Base-by-base conservation (phyloP, 1,140 invertebrate species). In the Ridgeia piscesae region DNA sequence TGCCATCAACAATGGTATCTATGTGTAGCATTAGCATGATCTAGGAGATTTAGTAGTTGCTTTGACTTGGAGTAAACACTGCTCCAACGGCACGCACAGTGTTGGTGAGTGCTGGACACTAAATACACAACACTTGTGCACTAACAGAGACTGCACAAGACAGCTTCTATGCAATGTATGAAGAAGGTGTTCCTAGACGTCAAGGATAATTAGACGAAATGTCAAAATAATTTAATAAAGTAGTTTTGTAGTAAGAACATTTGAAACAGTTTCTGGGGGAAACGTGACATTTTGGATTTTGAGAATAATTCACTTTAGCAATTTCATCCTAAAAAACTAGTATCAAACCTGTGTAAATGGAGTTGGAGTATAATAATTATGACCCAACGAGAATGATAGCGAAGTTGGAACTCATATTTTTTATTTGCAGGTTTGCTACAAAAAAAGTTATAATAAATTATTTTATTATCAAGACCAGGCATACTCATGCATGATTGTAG, bases 1-100 rank as follows among this genome's bases (percentile, higher is more conserved):
- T 77, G 27, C 58, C 58, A 77, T 77, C 58, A 77, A 77, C 58
- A 77, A 77, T 77, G 58, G 58, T 77, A 77, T 77, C 58, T 77
- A 77, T 77, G 58, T 77, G 27, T 77, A 21, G 27, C 58, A 77
- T 77, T 77, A 77, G 17, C 58, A 77, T 77, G 58, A 77, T 42
- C 42, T 77, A 77, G 58, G 27, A 77, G 58, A 77, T 77, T 27
- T 77, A 21, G 8, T 31, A 27, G 27, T 77, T 1, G 48, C 48
- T 50, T 11, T 50, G 58, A 77, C 17, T 21, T 77, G 14, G 58
- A 21, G 58, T 77, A 77, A 21, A 77, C 58, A 77, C 17, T 31
- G 27, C 58, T 77, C 58, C 11, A 77, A 77, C 17, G 27, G 17
- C 58, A 14, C 2, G 58, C 21, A 50, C 8, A 21, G 58, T 77